Evolutionary conservation across 2,113 vertebrate species (phyloP).

Genomic region (Siniperca chuatsi): DNA sequence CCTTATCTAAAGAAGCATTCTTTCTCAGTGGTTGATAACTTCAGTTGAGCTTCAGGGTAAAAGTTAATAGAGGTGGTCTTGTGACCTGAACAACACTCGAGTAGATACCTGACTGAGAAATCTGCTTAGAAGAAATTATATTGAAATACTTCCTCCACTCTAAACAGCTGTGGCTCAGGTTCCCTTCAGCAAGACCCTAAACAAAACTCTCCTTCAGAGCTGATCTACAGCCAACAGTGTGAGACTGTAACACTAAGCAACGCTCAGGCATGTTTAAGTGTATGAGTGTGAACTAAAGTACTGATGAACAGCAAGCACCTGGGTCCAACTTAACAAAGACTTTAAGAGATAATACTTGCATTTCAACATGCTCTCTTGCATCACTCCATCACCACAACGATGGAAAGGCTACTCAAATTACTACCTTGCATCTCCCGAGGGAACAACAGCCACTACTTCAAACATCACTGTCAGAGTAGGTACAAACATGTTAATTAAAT

Average conservation of each 20-base stretch:
- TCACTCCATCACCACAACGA: neutral
- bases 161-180: neutral
- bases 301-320: neutral
- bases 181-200: conserved; percentile 3
- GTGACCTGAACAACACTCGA: conserved; percentile 29
- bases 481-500: neutral
- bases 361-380: neutral
- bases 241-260: neutral
- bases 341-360: neutral
- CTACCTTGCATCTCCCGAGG: neutral
- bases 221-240: neutral
- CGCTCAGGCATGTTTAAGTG: neutral
- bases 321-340: neutral
- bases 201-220: neutral
- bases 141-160: conserved; percentile 1
- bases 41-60: conserved; percentile 19
- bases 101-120: conserved; percentile 5
- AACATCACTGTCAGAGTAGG: neutral
- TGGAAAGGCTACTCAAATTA: neutral
- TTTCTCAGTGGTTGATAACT: conserved; percentile 16
- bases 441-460: neutral
- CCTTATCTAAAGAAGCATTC: conserved; percentile 25
- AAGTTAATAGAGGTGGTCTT: conserved; percentile 27
- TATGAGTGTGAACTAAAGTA: neutral
- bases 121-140: neutral